Evolutionary conservation across 2,888 invertebrate genomes (phyloP).

Genomic region (Drosophila ezoana): DNA sequence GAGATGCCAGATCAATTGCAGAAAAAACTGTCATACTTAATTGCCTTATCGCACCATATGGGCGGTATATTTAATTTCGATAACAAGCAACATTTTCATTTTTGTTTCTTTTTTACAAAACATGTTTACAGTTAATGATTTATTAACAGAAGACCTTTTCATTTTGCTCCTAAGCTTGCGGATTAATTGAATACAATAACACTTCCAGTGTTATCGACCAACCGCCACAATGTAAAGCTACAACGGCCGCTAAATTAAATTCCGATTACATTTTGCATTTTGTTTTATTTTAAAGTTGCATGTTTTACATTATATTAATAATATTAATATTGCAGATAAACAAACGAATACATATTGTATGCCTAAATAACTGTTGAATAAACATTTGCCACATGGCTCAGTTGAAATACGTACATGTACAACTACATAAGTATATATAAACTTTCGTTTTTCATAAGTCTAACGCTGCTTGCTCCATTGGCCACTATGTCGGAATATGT

Average conservation of each 20-base stretch:
- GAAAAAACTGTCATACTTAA: background rate
- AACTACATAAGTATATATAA: constrained; percentile 45
- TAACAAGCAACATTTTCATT: background rate
- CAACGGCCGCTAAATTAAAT: constrained; percentile 3
- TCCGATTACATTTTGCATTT: constrained; percentile 25
- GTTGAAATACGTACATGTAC: constrained; percentile 55
- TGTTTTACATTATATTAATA: constrained; percentile 79
- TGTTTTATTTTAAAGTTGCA: constrained; percentile 67
- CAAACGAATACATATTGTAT: constrained; percentile 77
- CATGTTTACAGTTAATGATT: background rate
- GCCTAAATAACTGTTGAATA: constrained; percentile 77
- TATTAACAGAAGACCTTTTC: background rate
- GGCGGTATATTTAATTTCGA: background rate
- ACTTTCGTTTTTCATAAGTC: constrained; percentile 62
- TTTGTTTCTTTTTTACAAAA: too few species aligned
- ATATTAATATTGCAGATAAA: constrained; percentile 80
- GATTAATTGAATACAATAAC: background rate
- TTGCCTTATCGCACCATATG: constrained; percentile 1
- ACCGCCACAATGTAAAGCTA: constrained; percentile 3
- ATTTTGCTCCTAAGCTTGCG: background rate
- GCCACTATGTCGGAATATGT: constrained; percentile 76
- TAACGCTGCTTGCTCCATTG: constrained; percentile 69
- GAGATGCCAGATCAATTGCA: constrained; percentile 17
- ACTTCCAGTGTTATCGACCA: constrained; percentile 3
- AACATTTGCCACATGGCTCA: constrained; percentile 59